phyloP scores from a whole-genome alignment of 1,140 invertebrate species.

The Holcopasites calliopsidis region DNA sequence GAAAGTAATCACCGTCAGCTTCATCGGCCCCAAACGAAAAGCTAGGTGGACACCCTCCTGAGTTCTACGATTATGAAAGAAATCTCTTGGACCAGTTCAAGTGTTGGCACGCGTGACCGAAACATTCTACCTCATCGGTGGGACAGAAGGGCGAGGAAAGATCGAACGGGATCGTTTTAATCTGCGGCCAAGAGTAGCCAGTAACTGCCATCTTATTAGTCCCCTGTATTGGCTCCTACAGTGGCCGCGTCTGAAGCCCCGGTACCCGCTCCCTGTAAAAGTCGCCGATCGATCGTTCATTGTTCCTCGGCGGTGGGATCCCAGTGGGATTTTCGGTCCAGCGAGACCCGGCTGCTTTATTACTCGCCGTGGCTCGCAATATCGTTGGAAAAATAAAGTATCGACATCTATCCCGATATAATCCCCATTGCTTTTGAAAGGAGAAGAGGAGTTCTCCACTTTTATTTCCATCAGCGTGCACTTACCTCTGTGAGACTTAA shows the following conservation, averaged over 20 bases:
- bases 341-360: conserved; percentile 45
- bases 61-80: background rate
- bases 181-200: conserved; percentile 40
- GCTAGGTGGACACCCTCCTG: background rate
- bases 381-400: conserved; percentile 61
- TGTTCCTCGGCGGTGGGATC: conserved; percentile 43
- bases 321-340: conserved; percentile 30
- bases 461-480: conserved; percentile 59
- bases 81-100: background rate
- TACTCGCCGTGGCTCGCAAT: conserved; percentile 45
- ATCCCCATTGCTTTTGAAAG: conserved; percentile 55
- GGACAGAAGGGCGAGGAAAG: background rate
- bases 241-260: conserved; percentile 24
- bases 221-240: conserved; percentile 45
- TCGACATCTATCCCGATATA: conserved; percentile 56
- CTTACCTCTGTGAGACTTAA: conserved; percentile 43
- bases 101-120: conserved; percentile 4
- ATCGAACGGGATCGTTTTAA: conserved; percentile 51
- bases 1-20: background rate
- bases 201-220: conserved; percentile 59
- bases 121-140: no score
- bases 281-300: conserved; percentile 50
- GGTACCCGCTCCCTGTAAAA: conserved; percentile 11
- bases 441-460: conserved; percentile 50
- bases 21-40: background rate